Evolutionary conservation across 2,113 vertebrate species (phyloP).

Genomic region (Vulpes vulpes): DNA sequence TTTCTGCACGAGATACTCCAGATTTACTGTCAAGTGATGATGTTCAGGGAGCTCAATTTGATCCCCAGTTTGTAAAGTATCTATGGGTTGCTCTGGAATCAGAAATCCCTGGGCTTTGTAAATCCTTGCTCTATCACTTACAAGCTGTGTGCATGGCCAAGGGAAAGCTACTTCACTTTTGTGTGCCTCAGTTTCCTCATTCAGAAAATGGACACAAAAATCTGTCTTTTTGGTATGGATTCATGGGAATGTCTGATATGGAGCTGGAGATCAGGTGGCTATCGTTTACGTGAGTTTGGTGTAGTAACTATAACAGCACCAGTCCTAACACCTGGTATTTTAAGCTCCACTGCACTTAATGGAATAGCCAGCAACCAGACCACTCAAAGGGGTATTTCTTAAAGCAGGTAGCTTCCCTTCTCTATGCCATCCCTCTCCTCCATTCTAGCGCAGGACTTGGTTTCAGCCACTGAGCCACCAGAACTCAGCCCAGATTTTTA

Average conservation of each 20-base stretch:
- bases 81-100: not conserved
- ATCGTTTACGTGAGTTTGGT: not conserved
- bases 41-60: not conserved
- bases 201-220: not conserved
- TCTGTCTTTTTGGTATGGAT: not conserved
- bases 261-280: fast-evolving
- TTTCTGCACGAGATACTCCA: not conserved
- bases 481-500: not conserved
- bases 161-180: not conserved
- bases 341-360: not conserved
- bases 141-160: fast-evolving
- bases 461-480: not conserved
- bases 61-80: not conserved
- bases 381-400: not conserved
- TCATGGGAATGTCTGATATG: not conserved
- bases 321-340: too few relatives aligned
- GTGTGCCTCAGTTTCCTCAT: slow-evolving; percentile 32
- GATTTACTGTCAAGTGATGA: not conserved
- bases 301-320: not conserved
- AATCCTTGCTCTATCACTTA: not conserved
- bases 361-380: not conserved
- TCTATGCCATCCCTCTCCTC: not conserved
- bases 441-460: not conserved
- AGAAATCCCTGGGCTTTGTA: not conserved
- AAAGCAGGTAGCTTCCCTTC: not conserved